Base-by-base conservation (phyloP, 2,888 invertebrate genomes). In the Caenorhabditis uteleia region DNA sequence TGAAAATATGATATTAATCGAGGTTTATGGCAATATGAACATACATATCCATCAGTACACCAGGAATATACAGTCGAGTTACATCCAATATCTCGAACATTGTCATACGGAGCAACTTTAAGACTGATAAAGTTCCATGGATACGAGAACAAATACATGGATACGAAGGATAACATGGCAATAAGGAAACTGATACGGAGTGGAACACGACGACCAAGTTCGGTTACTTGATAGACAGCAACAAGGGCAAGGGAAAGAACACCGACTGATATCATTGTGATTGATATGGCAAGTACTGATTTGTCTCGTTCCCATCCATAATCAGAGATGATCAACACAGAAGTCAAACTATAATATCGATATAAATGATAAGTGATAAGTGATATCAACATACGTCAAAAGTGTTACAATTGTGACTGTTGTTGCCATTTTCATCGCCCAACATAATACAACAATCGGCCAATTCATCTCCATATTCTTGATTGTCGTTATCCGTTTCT, bases 361-460 rank as follows among this genome's bases (percentile, higher is more conserved):
- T 5, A 39, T 20, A 39, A 14, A 10, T 39, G 8, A 8, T 39
- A 39, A 39, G 7, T n/a, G 16, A 39, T 7, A 39, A 12, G 7
- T 39, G n/a, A n/a, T n/a, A n/a, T n/a, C n/a, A 8, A 55, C 65
- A 36, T 31, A 61, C 29, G 70, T 70, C 18, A 53, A 55, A 8
- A 73, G 46, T 1, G 70, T 70, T 44, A 68, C 62, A n/a, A 68
- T 47, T 0, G 68, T 50, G 4, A 73, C 44, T 2, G 58, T 61
- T 10, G 61, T 36, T 4, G 55, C 43, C 42, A 70, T 66, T 45
- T 67, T 73, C 33, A 66, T 45, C 20, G 66, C 27, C 67, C 68
- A 69, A 36, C 73, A 73, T 42, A 73, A 50, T 10, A 64, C 21
- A n/a, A 73, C 57, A 31, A 68, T 62, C 8, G 59, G 53, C 73